phyloP scores from a whole-genome alignment of 30 jellyfish, hydroid and myxozoan genomes.

The Hydractinia symbiolongicarpus region DNA sequence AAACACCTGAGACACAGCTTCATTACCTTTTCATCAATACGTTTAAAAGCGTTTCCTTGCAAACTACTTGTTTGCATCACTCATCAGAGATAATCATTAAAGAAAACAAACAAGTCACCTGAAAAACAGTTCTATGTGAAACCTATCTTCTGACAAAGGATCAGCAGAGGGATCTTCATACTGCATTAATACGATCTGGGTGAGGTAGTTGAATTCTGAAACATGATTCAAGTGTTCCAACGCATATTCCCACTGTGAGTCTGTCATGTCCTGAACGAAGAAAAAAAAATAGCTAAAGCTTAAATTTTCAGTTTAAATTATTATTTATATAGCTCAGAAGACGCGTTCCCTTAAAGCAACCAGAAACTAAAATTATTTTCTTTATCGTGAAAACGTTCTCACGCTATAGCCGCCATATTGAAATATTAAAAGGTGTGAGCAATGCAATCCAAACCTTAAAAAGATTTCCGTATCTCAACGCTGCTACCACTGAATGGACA shows the following conservation, averaged over 20 bases:
- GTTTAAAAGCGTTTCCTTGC: no score
- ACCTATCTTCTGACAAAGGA: slow-evolving; percentile 84
- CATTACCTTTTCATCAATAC: no score
- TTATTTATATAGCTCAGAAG: not conserved
- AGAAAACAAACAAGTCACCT: slow-evolving; percentile 6
- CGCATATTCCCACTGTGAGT: slow-evolving; percentile 76
- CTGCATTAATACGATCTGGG: slow-evolving; percentile 98
- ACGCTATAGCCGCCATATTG: not conserved
- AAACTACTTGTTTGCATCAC: no score
- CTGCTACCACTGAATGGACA: slow-evolving; percentile 77
- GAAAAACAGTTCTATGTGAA: slow-evolving; percentile 84
- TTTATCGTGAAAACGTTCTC: no score
- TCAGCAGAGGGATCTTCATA: slow-evolving; percentile 97
- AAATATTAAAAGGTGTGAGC: not conserved
- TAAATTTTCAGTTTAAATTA: no score
- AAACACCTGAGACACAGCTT: no score
- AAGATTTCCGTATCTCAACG: slow-evolving; percentile 81
- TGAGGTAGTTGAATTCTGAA: slow-evolving; percentile 80
- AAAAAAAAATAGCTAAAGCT: not conserved
- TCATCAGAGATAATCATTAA: no score
- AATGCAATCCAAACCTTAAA: slow-evolving; percentile 44
- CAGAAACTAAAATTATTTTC: no score
- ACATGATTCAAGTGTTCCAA: slow-evolving; percentile 49
- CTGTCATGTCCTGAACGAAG: slow-evolving; percentile 47
- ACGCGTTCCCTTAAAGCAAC: no score